Percentiles rank a stretch among this genome's conserved stretches.
Evolutionary conservation across 2,797 vertebrate species (phyloP).

Genomic region (Notolepis coatsorum): DNA sequence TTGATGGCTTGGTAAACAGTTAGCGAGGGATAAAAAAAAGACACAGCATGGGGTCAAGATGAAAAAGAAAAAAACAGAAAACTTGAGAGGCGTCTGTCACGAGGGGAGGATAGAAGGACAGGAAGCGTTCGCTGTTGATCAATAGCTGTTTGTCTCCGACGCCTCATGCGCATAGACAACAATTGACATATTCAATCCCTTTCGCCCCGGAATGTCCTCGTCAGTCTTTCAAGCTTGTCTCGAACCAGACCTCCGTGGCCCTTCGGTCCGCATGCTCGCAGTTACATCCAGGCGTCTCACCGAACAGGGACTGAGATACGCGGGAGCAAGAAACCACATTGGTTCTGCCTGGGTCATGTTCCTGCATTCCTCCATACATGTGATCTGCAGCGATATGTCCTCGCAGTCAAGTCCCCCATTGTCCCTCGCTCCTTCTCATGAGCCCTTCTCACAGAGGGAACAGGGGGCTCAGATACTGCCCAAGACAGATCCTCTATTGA

Average conservation of each 20-base stretch:
- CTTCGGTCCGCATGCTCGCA: constrained; percentile 38
- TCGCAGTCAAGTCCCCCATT: constrained; percentile 72
- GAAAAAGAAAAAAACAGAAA: neutral
- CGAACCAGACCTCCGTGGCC: constrained; percentile 36
- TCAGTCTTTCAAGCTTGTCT: constrained; percentile 6
- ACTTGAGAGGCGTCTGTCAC: neutral
- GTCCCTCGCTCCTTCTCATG: constrained; percentile 58
- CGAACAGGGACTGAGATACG: constrained; percentile 25
- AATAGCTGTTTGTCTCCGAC: constrained; percentile 37
- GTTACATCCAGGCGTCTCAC: constrained; percentile 34
- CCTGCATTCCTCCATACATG: constrained; percentile 70
- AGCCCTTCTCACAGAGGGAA: constrained; percentile 57
- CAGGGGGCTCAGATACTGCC: constrained; percentile 49
- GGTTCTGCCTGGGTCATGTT: constrained; percentile 69
- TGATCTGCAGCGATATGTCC: constrained; percentile 65
- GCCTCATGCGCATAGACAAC: constrained; percentile 8
- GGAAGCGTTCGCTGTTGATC: constrained; percentile 10
- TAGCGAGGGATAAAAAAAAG: constrained; percentile 56
- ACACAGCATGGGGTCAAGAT: constrained; percentile 29
- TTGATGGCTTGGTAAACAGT: constrained; percentile 53
- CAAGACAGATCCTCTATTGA: constrained; percentile 74
- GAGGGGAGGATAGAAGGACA: constrained; percentile 4
- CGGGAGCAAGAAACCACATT: constrained; percentile 41
- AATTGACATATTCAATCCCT: constrained; percentile 36
- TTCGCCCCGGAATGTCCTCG: constrained; percentile 15